phyloP scores from a whole-genome alignment of 2,113 vertebrate genomes.

The Scophthalmus maximus region DNA sequence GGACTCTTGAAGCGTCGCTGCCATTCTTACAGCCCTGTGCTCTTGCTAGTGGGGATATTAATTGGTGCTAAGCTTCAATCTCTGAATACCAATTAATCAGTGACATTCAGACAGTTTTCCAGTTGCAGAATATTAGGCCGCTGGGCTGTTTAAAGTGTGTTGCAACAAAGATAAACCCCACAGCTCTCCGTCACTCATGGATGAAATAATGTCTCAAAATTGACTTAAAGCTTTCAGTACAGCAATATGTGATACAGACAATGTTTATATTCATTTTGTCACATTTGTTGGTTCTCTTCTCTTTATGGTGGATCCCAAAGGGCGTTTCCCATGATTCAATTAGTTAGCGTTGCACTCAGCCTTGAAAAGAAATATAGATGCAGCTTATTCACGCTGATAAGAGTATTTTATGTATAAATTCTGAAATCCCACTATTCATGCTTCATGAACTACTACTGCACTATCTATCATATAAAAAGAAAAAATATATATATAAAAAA shows the following conservation, averaged over 20 bases:
- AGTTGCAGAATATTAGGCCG: neutral
- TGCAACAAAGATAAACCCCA: neutral
- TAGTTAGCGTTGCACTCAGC: constrained; percentile 1
- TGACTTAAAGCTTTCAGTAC: neutral
- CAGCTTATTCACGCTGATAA: neutral
- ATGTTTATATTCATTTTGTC: neutral
- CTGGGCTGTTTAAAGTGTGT: constrained; percentile 3
- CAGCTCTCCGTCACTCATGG: neutral
- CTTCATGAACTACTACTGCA: too few species aligned
- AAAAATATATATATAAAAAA: too few species aligned
- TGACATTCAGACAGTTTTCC: constrained; percentile 31
- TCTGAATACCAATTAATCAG: constrained; percentile 29
- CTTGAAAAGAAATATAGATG: neutral
- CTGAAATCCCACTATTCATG: neutral
- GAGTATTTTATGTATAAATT: neutral
- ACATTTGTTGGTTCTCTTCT: neutral
- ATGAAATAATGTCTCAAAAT: neutral
- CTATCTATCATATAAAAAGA: too few species aligned
- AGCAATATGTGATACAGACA: neutral
- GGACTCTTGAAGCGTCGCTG: neutral
- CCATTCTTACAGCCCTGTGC: neutral
- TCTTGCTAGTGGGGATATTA: neutral
- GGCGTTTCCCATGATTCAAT: neutral
- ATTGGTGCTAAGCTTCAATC: constrained; percentile 3
- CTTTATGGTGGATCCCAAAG: neutral